These are phyloP conservation scores for Drosophila sproati DNA, from an alignment of 1,140 invertebrate species.

Conservation along the genomic window DNA sequence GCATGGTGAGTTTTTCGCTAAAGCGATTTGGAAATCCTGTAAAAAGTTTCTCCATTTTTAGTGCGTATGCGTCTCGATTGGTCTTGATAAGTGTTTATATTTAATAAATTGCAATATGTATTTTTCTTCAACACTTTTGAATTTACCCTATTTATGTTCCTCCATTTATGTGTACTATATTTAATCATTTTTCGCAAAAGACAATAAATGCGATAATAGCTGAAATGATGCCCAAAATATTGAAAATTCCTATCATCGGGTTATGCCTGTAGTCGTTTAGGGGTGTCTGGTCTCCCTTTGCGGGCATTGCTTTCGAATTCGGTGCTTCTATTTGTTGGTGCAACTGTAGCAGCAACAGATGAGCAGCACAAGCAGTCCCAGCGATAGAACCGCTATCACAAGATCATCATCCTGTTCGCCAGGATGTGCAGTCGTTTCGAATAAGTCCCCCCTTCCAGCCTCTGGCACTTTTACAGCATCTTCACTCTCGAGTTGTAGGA, in stretches of 20 bases:
- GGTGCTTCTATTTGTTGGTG: neutral
- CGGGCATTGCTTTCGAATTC: neutral
- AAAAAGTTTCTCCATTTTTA: neutral
- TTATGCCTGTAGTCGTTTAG: neutral
- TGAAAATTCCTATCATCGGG: neutral
- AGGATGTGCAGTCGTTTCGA: neutral
- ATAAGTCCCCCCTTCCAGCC: no score
- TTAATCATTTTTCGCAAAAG: neutral
- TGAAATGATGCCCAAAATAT: neutral
- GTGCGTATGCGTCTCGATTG: neutral
- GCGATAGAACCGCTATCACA: neutral
- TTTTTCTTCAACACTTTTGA: no score
- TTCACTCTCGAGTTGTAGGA: neutral
- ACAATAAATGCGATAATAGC: neutral
- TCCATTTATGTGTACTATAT: no score
- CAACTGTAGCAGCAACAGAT: slow-evolving; percentile 22
- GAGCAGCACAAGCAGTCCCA: slow-evolving; percentile 4
- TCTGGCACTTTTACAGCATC: neutral
- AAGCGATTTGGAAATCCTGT: neutral
- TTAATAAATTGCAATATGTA: no score
- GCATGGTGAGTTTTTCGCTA: slow-evolving; percentile 35
- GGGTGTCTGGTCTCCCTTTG: neutral
- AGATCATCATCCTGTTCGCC: slow-evolving; percentile 7
- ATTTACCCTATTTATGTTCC: no score
- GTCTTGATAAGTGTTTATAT: no score